These are phyloP conservation scores for Dysmachus trigonus DNA, from an alignment of 2,888 invertebrate genomes.

Conservation along the genomic window DNA sequence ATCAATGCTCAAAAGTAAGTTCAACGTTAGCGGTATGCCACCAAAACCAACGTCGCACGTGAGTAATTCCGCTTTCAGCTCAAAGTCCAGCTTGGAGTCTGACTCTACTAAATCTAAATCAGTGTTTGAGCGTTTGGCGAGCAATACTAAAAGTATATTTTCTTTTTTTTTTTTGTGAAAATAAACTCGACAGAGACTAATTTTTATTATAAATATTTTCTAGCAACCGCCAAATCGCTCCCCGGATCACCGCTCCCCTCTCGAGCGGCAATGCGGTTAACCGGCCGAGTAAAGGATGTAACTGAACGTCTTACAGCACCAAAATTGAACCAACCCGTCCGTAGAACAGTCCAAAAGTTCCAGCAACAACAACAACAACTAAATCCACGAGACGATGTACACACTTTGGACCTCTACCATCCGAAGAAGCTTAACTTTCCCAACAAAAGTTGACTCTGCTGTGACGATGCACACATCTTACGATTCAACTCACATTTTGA, in stretches of 20 bases:
- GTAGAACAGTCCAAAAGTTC: neutral
- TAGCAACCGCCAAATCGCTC: constrained; percentile 31
- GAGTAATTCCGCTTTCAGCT: constrained; percentile 47
- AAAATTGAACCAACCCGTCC: constrained; percentile 53
- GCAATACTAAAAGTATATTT: constrained; percentile 54
- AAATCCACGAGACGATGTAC: neutral
- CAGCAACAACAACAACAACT: constrained; percentile 3
- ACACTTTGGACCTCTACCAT: neutral
- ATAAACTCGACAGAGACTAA: neutral
- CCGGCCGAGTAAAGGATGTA: constrained; percentile 64
- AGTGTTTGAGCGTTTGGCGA: constrained; percentile 55
- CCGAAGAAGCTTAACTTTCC: neutral
- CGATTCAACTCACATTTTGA: constrained; percentile 18
- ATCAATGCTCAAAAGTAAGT: constrained; percentile 61
- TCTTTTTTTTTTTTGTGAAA: neutral
- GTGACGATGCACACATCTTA: neutral
- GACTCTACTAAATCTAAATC: constrained; percentile 50
- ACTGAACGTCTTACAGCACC: constrained; percentile 63
- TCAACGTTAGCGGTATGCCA: constrained; percentile 51
- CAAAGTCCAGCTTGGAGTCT: constrained; percentile 41
- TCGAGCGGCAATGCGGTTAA: constrained; percentile 62
- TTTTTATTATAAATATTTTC: neutral
- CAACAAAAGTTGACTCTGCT: constrained; percentile 25
- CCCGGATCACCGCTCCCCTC: constrained; percentile 22
- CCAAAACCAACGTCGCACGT: constrained; percentile 50